Conservation (phyloP, 1,140 invertebrate genomes). For the Caerostris extrusa region DNA sequence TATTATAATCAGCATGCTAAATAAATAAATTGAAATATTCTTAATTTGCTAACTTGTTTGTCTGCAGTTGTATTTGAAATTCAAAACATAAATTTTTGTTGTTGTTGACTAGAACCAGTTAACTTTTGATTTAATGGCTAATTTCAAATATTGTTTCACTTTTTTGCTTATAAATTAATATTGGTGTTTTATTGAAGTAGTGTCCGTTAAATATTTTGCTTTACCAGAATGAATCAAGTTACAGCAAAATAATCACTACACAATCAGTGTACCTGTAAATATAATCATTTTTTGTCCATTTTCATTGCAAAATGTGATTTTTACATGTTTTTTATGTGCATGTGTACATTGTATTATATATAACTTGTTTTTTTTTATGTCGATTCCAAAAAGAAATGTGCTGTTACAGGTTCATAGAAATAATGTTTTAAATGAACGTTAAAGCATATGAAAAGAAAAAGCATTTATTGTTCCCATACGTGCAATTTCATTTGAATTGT, state of each 20-base stretch:
- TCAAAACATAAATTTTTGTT: not conserved
- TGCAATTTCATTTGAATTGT: slow-evolving; percentile 36
- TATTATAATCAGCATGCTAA: not conserved
- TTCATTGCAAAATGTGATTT: slow-evolving; percentile 76
- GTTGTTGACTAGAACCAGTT: not conserved
- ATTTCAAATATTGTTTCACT: not conserved
- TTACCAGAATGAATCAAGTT: slow-evolving; percentile 45
- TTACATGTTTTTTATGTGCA: slow-evolving; percentile 76
- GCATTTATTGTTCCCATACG: slow-evolving; percentile 25
- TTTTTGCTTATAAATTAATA: not conserved
- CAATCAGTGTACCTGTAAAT: slow-evolving; percentile 69
- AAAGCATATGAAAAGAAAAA: slow-evolving; percentile 54
- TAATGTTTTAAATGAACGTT: slow-evolving; percentile 71
- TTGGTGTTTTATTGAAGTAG: not conserved
- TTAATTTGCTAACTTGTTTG: too few relatives aligned
- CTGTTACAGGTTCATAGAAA: slow-evolving; percentile 69
- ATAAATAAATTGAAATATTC: too few relatives aligned
- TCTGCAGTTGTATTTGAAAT: not conserved
- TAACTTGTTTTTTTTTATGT: slow-evolving; percentile 70
- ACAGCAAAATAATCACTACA: slow-evolving; percentile 39
- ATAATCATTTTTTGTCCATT: slow-evolving; percentile 75
- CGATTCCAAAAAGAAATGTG: slow-evolving; percentile 53
- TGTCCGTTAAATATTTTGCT: not conserved
- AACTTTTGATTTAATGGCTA: not conserved
- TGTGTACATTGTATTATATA: slow-evolving; percentile 76